These are phyloP conservation scores for Drosophila rubida DNA, from an alignment of 2,888 invertebrate species.

Conservation along the genomic window DNA sequence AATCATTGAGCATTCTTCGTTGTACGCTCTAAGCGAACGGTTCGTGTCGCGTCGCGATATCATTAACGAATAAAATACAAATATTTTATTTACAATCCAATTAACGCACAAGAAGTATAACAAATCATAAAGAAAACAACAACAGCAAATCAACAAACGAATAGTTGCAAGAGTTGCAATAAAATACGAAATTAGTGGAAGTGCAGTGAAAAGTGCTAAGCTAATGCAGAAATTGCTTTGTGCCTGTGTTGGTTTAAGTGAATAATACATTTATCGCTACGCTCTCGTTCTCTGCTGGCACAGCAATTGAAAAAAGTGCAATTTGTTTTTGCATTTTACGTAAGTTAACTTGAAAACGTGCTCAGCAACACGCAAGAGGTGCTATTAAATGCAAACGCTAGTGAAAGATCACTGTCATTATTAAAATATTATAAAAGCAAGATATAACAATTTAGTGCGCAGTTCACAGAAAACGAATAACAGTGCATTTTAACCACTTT, in stretches of 20 bases:
- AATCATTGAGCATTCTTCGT: slow-evolving; percentile 58
- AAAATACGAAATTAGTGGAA: not conserved
- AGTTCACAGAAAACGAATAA: not conserved
- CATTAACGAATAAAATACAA: slow-evolving; percentile 5
- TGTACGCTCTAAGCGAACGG: slow-evolving; percentile 66
- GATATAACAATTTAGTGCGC: not conserved
- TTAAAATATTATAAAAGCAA: not conserved
- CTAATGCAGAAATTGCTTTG: not conserved
- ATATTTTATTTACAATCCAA: slow-evolving; percentile 7
- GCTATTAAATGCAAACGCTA: slow-evolving; percentile 7
- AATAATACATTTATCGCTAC: slow-evolving; percentile 16
- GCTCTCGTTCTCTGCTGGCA: slow-evolving; percentile 4
- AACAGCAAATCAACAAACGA: not conserved
- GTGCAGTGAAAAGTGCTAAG: slow-evolving; percentile 3
- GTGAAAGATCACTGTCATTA: not conserved
- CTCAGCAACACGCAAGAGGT: slow-evolving; percentile 9
- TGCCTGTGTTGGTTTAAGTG: slow-evolving; percentile 24
- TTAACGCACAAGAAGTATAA: not conserved
- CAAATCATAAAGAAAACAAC: not conserved
- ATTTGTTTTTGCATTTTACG: slow-evolving; percentile 56
- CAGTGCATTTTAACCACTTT: slow-evolving; percentile 24
- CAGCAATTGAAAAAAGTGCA: slow-evolving; percentile 56
- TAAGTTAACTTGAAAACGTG: slow-evolving; percentile 49
- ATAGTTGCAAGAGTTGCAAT: not conserved
- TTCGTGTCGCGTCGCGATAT: slow-evolving; percentile 30